Percentiles rank a stretch among this genome's conserved stretches.
Evolutionary conservation across 2,888 invertebrate genomes (phyloP).

Genomic region (Arctia plantaginis): DNA sequence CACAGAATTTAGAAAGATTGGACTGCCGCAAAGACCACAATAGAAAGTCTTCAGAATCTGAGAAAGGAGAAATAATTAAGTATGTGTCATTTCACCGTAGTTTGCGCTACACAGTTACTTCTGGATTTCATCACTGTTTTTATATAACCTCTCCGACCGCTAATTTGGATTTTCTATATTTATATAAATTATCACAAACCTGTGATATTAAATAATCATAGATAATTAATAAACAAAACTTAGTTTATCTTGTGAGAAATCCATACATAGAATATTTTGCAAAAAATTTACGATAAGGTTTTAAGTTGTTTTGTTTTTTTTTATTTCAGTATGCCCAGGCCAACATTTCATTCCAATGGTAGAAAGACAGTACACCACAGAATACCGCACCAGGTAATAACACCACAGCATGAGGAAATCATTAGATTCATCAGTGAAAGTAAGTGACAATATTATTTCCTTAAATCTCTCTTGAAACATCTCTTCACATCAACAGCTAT

Average conservation of each 20-base stretch:
- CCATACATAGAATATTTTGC: background rate
- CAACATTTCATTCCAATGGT: slow-evolving; percentile 91
- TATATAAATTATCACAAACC: slow-evolving; percentile 20
- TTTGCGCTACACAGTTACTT: slow-evolving; percentile 54
- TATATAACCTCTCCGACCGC: slow-evolving; percentile 79
- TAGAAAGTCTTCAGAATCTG: slow-evolving; percentile 89
- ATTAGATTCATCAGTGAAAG: slow-evolving; percentile 95
- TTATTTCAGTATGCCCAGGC: slow-evolving; percentile 90
- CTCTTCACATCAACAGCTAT: too few relatives aligned
- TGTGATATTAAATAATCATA: slow-evolving; percentile 7
- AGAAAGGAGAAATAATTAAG: slow-evolving; percentile 89
- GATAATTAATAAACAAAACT: background rate
- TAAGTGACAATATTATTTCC: slow-evolving; percentile 79
- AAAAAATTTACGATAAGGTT: background rate
- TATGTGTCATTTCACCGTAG: slow-evolving; percentile 69
- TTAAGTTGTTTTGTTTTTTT: slow-evolving; percentile 41
- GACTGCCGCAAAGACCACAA: slow-evolving; percentile 91
- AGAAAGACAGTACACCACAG: slow-evolving; percentile 87
- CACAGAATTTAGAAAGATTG: slow-evolving; percentile 93
- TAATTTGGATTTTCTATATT: slow-evolving; percentile 36
- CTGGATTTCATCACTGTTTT: slow-evolving; percentile 79
- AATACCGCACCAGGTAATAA: slow-evolving; percentile 87
- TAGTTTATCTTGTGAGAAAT: background rate
- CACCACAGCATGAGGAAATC: slow-evolving; percentile 94
- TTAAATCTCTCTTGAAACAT: slow-evolving; percentile 12